Conservation (phyloP, 2,797 vertebrate species). For the Halcyon badia region DNA sequence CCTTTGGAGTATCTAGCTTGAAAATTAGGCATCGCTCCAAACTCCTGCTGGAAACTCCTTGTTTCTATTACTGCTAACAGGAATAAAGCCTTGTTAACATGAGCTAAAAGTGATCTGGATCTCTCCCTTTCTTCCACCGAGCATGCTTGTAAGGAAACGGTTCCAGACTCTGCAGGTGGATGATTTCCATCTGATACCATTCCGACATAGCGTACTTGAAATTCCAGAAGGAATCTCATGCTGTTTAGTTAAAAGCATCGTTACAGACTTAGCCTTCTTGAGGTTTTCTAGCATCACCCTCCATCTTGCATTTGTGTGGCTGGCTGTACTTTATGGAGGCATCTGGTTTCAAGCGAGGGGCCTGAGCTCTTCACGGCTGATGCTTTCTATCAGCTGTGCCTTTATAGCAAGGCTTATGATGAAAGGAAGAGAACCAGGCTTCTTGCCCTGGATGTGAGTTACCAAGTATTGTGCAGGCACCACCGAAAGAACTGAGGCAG, state of each 20-base stretch:
- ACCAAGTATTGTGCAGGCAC: neutral
- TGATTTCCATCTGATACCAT: neutral
- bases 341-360: neutral
- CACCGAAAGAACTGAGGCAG: neutral
- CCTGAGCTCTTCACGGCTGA: neutral
- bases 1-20: neutral
- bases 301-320: neutral
- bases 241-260: neutral
- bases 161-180: neutral
- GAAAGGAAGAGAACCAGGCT: neutral
- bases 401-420: neutral
- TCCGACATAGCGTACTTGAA: fast-evolving
- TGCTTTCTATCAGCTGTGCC: neutral
- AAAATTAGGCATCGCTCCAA: conserved; percentile 43
- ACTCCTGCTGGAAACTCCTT: conserved; percentile 32
- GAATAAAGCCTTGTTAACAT: conserved; percentile 29
- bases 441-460: neutral
- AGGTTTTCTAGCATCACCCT: neutral
- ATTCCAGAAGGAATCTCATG: neutral
- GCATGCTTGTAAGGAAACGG: neutral
- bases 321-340: neutral
- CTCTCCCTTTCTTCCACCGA: neutral
- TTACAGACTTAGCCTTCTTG: neutral
- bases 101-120: neutral
- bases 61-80: conserved; percentile 28